These are phyloP conservation scores for Bucorvus abyssinicus DNA, from an alignment of 2,797 vertebrate genomes.

Conservation along the genomic window DNA sequence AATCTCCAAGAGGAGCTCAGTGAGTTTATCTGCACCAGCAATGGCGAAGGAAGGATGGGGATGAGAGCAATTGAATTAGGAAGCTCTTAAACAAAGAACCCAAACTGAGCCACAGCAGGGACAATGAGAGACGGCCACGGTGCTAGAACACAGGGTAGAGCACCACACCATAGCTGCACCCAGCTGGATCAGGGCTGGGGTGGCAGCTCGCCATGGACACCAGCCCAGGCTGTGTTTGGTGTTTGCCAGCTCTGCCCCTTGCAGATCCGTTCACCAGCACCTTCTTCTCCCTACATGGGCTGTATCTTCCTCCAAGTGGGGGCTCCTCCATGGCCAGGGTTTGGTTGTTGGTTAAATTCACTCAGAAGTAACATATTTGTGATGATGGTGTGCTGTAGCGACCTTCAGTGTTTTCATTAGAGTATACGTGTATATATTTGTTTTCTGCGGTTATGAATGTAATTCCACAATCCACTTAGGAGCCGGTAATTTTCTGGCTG, in stretches of 20 bases:
- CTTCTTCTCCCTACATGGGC: neutral
- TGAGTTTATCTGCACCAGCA: conserved; percentile 7
- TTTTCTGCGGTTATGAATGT: conserved; percentile 38
- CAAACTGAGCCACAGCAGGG: neutral
- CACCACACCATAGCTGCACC: rapidly evolving
- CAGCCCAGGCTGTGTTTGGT: neutral
- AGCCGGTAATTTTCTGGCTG: conserved; percentile 59
- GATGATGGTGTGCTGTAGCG: neutral
- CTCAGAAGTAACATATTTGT: neutral
- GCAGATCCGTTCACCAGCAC: neutral
- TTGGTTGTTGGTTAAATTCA: neutral
- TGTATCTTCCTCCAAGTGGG: neutral
- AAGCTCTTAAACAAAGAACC: neutral
- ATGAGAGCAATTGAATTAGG: neutral
- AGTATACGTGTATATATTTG: conserved; percentile 27
- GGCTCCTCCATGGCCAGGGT: neutral
- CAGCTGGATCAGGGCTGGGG: rapidly evolving
- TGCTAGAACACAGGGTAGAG: neutral
- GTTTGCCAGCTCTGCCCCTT: neutral
- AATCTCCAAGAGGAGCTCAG: conserved; percentile 5
- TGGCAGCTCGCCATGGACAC: neutral
- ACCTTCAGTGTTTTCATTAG: conserved; percentile 38
- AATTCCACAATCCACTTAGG: conserved; percentile 64
- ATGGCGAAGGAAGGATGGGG: neutral
- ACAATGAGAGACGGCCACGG: neutral